phyloP scores from a whole-genome alignment of 1,140 invertebrate genomes.

The Contarinia nasturtii region DNA sequence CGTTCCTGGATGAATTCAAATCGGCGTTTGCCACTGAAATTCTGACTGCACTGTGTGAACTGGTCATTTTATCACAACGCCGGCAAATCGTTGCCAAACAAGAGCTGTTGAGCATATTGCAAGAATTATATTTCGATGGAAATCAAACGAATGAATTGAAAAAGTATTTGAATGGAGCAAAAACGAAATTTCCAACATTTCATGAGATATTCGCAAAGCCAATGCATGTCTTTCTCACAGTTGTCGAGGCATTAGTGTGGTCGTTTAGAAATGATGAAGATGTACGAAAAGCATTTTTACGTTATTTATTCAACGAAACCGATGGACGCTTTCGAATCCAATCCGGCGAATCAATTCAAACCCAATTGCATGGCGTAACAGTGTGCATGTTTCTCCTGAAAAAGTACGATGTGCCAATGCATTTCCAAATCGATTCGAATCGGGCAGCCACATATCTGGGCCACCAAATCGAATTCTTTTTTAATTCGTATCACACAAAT shows the following conservation, averaged over 20 bases:
- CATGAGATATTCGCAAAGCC: conserved; percentile 10
- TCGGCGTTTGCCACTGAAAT: not conserved
- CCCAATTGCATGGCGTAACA: not conserved
- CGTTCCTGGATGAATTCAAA: not conserved
- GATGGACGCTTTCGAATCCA: no score
- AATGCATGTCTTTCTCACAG: conserved; percentile 6
- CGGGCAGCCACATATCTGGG: conserved; percentile 1
- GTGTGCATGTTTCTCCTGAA: conserved; percentile 9
- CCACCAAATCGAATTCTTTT: conserved; percentile 1
- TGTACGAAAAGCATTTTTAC: not conserved
- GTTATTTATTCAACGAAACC: conserved; percentile 2
- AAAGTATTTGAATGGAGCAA: not conserved
- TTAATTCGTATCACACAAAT: not conserved
- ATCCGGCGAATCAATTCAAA: not conserved
- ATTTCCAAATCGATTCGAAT: conserved; percentile 4
- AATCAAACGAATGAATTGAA: not conserved
- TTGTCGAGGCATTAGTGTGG: conserved; percentile 11
- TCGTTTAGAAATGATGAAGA: conserved; percentile 4
- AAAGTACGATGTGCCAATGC: conserved; percentile 12
- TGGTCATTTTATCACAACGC: not conserved
- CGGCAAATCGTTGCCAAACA: not conserved
- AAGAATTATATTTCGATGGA: conserved; percentile 9
- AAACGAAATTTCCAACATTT: conserved; percentile 9
- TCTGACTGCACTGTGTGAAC: not conserved
- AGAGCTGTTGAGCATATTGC: not conserved